Evolutionary conservation across 2,888 invertebrate species (phyloP).

Genomic region (Rapana venosa): DNA sequence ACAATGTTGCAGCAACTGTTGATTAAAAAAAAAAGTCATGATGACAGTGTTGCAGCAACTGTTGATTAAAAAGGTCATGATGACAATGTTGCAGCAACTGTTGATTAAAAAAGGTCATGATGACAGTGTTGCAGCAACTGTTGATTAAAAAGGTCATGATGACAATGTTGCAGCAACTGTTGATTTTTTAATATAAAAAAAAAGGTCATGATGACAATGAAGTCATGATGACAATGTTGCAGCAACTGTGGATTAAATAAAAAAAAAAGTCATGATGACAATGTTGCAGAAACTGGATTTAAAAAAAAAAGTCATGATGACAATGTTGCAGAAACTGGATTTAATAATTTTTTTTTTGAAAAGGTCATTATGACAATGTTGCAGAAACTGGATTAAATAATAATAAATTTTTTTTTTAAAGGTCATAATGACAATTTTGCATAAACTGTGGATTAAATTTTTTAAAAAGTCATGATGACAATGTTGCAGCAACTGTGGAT

Average conservation of each 20-base stretch:
- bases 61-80: slow-evolving; percentile 60
- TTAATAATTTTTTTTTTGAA: no score
- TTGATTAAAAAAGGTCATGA: slow-evolving; percentile 58
- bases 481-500: slow-evolving; percentile 70
- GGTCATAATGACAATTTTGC: slow-evolving; percentile 36
- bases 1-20: slow-evolving; percentile 65
- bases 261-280: neutral
- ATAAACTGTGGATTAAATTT: slow-evolving; percentile 70
- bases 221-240: slow-evolving; percentile 38
- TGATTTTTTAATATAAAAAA: slow-evolving; percentile 64
- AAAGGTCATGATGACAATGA: no score
- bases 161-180: slow-evolving; percentile 65
- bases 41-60: slow-evolving; percentile 61
- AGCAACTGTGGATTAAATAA: slow-evolving; percentile 75
- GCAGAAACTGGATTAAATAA: slow-evolving; percentile 60
- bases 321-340: slow-evolving; percentile 64
- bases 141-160: slow-evolving; percentile 58
- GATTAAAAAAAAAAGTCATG: slow-evolving; percentile 58
- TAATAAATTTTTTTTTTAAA: neutral
- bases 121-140: slow-evolving; percentile 62
- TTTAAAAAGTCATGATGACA: neutral
- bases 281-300: slow-evolving; percentile 62
- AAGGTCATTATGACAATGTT: slow-evolving; percentile 32
- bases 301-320: no score
- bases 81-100: slow-evolving; percentile 62